Base-by-base conservation (phyloP, 2,888 invertebrate genomes). In the Noctua pronuba region DNA sequence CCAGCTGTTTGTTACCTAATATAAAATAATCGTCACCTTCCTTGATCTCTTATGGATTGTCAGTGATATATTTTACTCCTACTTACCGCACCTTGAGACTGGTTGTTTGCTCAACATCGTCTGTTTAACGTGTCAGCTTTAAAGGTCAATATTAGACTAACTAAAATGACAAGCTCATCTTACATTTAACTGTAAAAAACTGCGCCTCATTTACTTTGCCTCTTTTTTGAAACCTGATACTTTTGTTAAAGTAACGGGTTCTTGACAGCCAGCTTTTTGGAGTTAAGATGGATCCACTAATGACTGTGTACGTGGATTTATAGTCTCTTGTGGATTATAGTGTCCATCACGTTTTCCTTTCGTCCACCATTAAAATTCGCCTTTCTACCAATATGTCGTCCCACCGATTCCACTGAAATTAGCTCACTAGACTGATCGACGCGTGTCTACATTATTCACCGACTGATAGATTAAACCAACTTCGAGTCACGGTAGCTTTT, bases 391-490 rank as follows among this genome's bases (percentile, higher is more conserved):
- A 78, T 74, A 69, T 67, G 73, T 78, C 83, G 73, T 71, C 41
- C 62, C 44, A 68, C 71, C 6, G 60, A 70, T 79, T 79, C 60
- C 11, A 65, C 72, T 60, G 55, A 75, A 86, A 83, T 83, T 75
- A 79, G 75, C 73, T 73, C 73, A 71, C 31, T 46, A 73, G 79
- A 82, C 55, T 86, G 84, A 86, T 83, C 73, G 74, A 85, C 84
- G 74, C 84, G 77, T 86, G 84, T 75, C 86, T 41, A 82, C 80
- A 79, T 86, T 86, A 85, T 83, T 79, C 80, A 83, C 65, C 21
- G 79, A 69, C 80, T 86, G 84, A 85, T 86, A 86, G 74, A 86
- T 86, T 83, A 86, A 75, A 66, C 71, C 72, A 69, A 74, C 66
- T 44, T 60, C 74, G 5, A 83, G 86, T 86, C 86, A 83, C 79